A percentile compares a stretch with the other conserved stretches of the same genome.
These are phyloP conservation scores for Paralvinella palmiformis DNA, from an alignment of 1,140 invertebrate genomes.

Conservation along the genomic window DNA sequence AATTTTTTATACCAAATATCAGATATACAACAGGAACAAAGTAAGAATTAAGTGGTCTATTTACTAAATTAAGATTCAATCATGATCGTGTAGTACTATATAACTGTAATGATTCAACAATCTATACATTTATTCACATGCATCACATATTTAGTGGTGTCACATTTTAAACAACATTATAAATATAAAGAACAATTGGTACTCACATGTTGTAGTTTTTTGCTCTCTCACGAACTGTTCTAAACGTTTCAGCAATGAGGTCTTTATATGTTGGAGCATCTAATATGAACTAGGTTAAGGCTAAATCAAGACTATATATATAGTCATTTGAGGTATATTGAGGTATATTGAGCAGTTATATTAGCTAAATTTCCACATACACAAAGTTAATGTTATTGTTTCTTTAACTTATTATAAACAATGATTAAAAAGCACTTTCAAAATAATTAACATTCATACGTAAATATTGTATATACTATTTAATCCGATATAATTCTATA, in stretches of 20 bases:
- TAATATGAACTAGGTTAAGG: conserved; percentile 25
- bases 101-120: too few relatives aligned
- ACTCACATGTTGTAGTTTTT: conserved; percentile 23
- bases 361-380: not conserved
- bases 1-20: too few relatives aligned
- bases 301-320: not conserved
- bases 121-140: too few relatives aligned
- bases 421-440: not conserved
- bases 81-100: too few relatives aligned
- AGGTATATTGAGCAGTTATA: not conserved
- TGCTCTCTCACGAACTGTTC: conserved; percentile 21
- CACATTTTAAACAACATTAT: too few relatives aligned
- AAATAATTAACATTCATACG: not conserved
- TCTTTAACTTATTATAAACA: not conserved
- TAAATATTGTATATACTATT: not conserved
- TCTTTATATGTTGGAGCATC: conserved; percentile 37
- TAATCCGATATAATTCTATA: not conserved
- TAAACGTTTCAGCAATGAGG: conserved; percentile 31
- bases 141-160: too few relatives aligned
- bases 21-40: too few relatives aligned
- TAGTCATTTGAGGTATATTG: not conserved
- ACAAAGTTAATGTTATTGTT: not conserved
- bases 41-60: not conserved
- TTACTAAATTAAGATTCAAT: not conserved
- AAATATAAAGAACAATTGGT: conserved; percentile 7